phyloP scores from a whole-genome alignment of 2,113 vertebrate genomes.

The Oryzias celebensis region DNA sequence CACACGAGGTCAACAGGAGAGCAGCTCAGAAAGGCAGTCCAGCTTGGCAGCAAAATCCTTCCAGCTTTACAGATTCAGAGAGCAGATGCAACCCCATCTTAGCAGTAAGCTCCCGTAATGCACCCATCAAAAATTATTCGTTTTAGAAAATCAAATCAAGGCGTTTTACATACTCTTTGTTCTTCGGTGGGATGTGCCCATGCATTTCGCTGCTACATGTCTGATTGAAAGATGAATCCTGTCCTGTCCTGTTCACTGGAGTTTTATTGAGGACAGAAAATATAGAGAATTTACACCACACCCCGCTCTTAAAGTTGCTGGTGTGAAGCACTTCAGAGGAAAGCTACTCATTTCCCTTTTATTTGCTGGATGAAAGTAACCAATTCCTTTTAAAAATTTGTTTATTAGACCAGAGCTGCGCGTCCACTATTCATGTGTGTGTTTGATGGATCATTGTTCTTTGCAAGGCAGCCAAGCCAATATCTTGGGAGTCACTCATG shows the following conservation, averaged over 20 bases:
- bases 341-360: slow-evolving; percentile 59
- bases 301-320: slow-evolving; percentile 45
- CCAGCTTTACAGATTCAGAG: slow-evolving; percentile 23
- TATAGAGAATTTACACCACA: slow-evolving; percentile 62
- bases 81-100: slow-evolving; percentile 43
- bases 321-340: slow-evolving; percentile 40
- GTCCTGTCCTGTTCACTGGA: slow-evolving; percentile 51
- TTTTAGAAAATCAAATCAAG: slow-evolving; percentile 18
- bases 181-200: too few species aligned
- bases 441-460: slow-evolving; percentile 54
- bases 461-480: slow-evolving; percentile 60
- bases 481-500: slow-evolving; percentile 66
- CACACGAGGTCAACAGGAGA: slow-evolving; percentile 55
- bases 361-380: slow-evolving; percentile 26
- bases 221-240: slow-evolving; percentile 46
- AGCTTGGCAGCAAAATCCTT: slow-evolving; percentile 17
- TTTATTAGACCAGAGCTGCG: slow-evolving; percentile 11
- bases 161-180: background rate
- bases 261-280: slow-evolving; percentile 49
- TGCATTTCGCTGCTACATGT: slow-evolving; percentile 29
- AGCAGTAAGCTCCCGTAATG: slow-evolving; percentile 25
- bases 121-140: slow-evolving; percentile 31
- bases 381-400: slow-evolving; percentile 28
- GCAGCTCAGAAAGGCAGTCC: slow-evolving; percentile 32
- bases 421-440: slow-evolving; percentile 6